A percentile compares a stretch with the other conserved stretches of the same genome.
phyloP scores from a whole-genome alignment of 2,797 vertebrate species.

The Tangara arthus region DNA sequence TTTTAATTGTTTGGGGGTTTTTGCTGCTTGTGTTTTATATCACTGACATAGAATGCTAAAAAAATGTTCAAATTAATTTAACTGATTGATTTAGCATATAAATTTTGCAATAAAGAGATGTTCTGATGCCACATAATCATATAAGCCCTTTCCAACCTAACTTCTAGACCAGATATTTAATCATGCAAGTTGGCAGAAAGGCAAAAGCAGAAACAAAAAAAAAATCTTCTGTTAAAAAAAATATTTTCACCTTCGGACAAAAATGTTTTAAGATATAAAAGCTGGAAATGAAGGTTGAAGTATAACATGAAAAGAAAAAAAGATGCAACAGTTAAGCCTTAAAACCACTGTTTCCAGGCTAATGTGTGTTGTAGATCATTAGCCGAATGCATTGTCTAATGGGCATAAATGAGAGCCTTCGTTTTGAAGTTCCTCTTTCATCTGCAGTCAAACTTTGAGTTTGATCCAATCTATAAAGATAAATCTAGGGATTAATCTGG shows the following conservation, averaged over 20 bases:
- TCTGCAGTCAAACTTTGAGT: slow-evolving; percentile 28
- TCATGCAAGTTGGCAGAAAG: background rate
- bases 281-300: background rate
- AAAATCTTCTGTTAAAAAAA: background rate
- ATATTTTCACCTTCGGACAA: background rate
- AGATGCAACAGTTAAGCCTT: slow-evolving; percentile 26
- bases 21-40: background rate
- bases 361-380: slow-evolving; percentile 41
- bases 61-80: background rate
- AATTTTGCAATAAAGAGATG: background rate
- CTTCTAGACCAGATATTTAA: background rate
- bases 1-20: background rate
- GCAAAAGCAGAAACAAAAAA: background rate
- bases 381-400: slow-evolving; percentile 33
- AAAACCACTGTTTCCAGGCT: slow-evolving; percentile 1
- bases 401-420: slow-evolving; percentile 27
- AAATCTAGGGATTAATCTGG: slow-evolving; percentile 55
- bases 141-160: background rate
- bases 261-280: background rate
- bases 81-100: background rate
- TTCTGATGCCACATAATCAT: background rate
- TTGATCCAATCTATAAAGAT: slow-evolving; percentile 53
- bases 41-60: background rate
- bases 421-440: slow-evolving; percentile 58
- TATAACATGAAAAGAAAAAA: background rate